These are phyloP conservation scores for Trypoxylon attenuatum DNA, from an alignment of 2,888 invertebrate genomes.

Conservation along the genomic window DNA sequence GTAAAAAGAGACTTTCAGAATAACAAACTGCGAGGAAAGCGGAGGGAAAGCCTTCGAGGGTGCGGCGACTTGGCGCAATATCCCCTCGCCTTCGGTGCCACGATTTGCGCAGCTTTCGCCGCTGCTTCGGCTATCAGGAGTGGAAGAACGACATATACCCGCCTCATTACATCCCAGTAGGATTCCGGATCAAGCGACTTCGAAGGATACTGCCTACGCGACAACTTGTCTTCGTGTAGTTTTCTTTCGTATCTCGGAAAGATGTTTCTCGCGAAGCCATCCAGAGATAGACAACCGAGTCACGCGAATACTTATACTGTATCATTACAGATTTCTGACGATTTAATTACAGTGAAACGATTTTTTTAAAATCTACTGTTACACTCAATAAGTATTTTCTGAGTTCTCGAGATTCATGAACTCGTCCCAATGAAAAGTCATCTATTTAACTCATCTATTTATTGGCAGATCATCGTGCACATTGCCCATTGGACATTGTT, in stretches of 20 bases:
- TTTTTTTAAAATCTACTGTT: too few relatives aligned
- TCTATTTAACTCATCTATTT: too few relatives aligned
- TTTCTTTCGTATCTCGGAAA: not conserved
- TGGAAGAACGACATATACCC: constrained; percentile 36
- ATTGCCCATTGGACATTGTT: too few relatives aligned
- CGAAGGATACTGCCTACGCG: constrained; percentile 27
- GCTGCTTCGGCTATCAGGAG: constrained; percentile 29
- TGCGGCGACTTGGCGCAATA: constrained; percentile 4
- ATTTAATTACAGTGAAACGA: too few relatives aligned
- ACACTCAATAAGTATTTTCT: too few relatives aligned
- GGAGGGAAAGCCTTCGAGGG: constrained; percentile 33
- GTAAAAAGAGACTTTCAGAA: constrained; percentile 63
- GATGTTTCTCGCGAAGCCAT: too few relatives aligned
- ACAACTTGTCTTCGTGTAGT: not conserved
- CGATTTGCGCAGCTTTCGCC: constrained; percentile 30
- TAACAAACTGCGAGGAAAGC: constrained; percentile 63
- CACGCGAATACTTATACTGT: too few relatives aligned
- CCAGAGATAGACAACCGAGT: too few relatives aligned
- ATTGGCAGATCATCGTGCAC: too few relatives aligned
- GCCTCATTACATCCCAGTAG: constrained; percentile 44
- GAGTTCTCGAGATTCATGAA: too few relatives aligned
- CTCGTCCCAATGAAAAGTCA: too few relatives aligned
- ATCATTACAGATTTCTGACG: too few relatives aligned
- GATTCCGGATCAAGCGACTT: constrained; percentile 22
- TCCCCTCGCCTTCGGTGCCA: constrained; percentile 4